These are phyloP conservation scores for Tinea semifulvella DNA, from an alignment of 2,888 invertebrate species.

Conservation along the genomic window DNA sequence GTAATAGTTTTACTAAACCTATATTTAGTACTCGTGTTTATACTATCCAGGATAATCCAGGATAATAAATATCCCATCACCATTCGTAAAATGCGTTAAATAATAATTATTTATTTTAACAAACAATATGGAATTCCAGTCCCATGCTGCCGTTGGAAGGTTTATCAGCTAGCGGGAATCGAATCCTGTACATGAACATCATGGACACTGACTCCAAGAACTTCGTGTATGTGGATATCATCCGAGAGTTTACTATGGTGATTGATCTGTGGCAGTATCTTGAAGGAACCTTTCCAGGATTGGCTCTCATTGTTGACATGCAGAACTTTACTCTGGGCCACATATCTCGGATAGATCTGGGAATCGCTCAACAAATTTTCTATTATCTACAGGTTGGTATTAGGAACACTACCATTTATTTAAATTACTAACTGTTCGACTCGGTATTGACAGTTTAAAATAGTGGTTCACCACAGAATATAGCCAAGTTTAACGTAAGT, in stretches of 20 bases:
- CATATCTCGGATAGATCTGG: constrained; percentile 68
- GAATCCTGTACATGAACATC: constrained; percentile 61
- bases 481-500: no score
- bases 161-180: constrained; percentile 47
- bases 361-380: constrained; percentile 74
- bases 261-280: constrained; percentile 49
- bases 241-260: constrained; percentile 45
- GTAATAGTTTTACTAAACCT: no score
- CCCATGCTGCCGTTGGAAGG: constrained; percentile 3
- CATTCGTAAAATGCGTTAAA: no score
- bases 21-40: no score
- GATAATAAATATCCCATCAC: no score
- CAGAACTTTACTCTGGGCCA: constrained; percentile 71
- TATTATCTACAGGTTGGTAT: constrained; percentile 68
- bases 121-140: constrained; percentile 1
- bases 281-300: constrained; percentile 66
- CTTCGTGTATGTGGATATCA: constrained; percentile 56
- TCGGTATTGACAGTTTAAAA: no score
- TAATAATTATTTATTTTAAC: no score
- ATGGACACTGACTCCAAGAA: constrained; percentile 64
- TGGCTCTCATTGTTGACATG: constrained; percentile 71
- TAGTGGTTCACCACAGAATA: no score
- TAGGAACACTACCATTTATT: no score
- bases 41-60: no score
- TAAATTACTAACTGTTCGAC: no score